Percentiles rank a stretch among this genome's conserved stretches.
These are phyloP conservation scores for Gopherus flavomarginatus DNA, from an alignment of 2,113 vertebrate species.

Conservation along the genomic window DNA sequence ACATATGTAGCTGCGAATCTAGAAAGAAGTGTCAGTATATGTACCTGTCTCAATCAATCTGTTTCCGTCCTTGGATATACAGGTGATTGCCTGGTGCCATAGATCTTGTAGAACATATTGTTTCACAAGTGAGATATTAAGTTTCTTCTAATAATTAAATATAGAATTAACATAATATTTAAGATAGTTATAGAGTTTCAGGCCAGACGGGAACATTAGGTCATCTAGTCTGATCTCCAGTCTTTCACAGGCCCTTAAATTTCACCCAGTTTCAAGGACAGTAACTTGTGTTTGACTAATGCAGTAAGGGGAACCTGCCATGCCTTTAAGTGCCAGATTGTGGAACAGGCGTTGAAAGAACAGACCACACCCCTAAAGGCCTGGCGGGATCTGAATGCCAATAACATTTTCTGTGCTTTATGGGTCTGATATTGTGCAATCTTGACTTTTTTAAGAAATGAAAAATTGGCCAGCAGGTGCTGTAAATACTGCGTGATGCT, in stretches of 20 bases:
- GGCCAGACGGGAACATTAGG: no score
- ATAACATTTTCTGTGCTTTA: background rate
- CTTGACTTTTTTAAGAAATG: background rate
- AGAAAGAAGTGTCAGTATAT: background rate
- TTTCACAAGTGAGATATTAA: background rate
- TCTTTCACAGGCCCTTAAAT: no score
- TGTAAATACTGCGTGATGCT: background rate
- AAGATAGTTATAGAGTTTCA: no score
- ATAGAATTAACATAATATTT: background rate
- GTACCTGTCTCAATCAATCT: rapidly evolving
- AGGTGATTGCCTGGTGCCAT: no score
- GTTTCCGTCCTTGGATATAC: background rate
- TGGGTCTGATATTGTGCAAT: rapidly evolving
- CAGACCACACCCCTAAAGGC: background rate
- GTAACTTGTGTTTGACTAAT: no score
- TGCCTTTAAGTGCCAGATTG: background rate
- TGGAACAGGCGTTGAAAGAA: background rate
- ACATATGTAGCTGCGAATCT: slow-evolving; percentile 8
- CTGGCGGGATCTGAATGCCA: background rate
- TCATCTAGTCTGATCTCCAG: no score
- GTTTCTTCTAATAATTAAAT: background rate
- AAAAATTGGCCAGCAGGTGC: background rate
- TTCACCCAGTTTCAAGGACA: no score
- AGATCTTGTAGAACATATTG: background rate
- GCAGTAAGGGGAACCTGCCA: background rate